Evolutionary conservation across 2,113 vertebrate species (phyloP).

Genomic region (Hemiscyllium ocellatum): DNA sequence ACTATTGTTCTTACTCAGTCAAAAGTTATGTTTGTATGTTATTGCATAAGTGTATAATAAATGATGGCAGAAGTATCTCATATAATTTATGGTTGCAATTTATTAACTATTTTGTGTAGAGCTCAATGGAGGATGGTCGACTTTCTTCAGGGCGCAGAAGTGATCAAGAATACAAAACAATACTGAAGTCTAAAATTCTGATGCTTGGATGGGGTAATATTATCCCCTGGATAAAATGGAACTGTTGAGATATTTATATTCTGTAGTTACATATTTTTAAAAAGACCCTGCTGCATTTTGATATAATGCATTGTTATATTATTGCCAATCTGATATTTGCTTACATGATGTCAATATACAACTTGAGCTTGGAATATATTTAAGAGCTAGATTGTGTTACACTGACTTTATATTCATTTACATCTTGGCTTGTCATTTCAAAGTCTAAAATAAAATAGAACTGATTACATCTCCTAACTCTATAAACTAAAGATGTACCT

Average conservation of each 20-base stretch:
- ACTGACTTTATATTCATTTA: not conserved
- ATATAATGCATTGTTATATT: not conserved
- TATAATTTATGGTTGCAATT: not conserved
- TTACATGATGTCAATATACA: not conserved
- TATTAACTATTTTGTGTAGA: conserved; percentile 40
- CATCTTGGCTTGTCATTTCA: not conserved
- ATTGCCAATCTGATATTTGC: not conserved
- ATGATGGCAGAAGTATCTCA: not conserved
- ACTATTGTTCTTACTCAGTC: not conserved
- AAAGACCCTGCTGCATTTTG: not conserved
- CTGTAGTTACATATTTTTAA: not conserved
- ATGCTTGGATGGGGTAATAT: not conserved
- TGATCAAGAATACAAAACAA: conserved; percentile 42
- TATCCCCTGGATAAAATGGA: not conserved
- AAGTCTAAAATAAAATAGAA: not conserved
- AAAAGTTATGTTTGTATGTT: not conserved
- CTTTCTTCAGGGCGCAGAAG: conserved; percentile 37
- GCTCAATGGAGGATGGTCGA: conserved; percentile 41
- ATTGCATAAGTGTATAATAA: not conserved
- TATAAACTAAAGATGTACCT: not conserved
- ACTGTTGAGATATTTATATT: not conserved
- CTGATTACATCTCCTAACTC: not conserved
- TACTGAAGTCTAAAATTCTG: conserved; percentile 41
- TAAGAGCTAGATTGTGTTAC: not conserved
- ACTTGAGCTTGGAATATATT: not conserved